Percentiles rank a stretch among this genome's conserved stretches.
Evolutionary conservation across 1,140 invertebrate genomes (phyloP).

Genomic region (Mercenaria mercenaria): DNA sequence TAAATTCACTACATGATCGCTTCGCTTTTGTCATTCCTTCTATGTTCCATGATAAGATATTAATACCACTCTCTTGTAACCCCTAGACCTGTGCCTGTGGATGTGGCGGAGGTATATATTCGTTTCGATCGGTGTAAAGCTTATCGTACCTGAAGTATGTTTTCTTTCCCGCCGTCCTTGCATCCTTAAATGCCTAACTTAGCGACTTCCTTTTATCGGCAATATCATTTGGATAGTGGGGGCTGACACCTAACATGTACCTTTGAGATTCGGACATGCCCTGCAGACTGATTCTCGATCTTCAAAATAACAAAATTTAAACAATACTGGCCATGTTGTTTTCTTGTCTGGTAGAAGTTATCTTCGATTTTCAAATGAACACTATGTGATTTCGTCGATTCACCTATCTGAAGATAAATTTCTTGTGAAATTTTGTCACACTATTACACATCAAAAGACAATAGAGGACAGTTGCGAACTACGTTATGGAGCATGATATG

Average conservation of each 20-base stretch:
- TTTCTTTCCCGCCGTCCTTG: not conserved
- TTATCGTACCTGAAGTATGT: slow-evolving; percentile 11
- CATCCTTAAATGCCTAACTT: not conserved
- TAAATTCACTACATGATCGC: not conserved
- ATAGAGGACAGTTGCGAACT: too few species aligned
- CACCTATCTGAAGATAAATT: too few species aligned
- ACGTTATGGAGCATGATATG: too few species aligned
- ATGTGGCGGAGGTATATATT: too few species aligned
- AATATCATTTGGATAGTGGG: not conserved
- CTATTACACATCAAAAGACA: too few species aligned
- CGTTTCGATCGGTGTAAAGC: not conserved
- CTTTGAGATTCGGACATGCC: not conserved
- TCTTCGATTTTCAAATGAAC: too few species aligned
- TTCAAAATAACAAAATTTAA: not conserved
- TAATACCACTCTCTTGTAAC: not conserved
- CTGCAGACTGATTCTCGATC: not conserved
- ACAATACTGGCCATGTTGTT: not conserved
- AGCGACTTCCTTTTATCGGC: not conserved
- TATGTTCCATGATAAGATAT: not conserved
- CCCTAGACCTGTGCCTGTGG: not conserved
- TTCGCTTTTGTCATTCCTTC: not conserved
- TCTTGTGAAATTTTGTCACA: too few species aligned
- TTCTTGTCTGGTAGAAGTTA: too few species aligned
- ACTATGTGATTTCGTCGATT: too few species aligned
- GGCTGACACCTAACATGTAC: not conserved